Evolutionary conservation across 1,140 invertebrate genomes (phyloP).

Genomic region (Tyrophagus putrescentiae): DNA sequence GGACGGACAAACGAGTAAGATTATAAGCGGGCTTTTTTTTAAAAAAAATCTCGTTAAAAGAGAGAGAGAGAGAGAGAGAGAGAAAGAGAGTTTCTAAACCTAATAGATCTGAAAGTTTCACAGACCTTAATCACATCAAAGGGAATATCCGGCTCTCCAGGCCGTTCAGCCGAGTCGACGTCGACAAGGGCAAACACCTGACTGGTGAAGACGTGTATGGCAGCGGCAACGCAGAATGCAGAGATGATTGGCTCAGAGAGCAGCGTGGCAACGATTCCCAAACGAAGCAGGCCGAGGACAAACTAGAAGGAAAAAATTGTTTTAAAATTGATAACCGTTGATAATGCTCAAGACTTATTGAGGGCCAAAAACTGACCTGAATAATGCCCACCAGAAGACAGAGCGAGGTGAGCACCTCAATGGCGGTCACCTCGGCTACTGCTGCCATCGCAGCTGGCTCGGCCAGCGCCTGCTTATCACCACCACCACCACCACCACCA

Average conservation of each 20-base stretch:
- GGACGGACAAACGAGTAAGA: no score
- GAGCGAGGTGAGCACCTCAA: neutral
- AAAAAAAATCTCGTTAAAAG: constrained; percentile 8
- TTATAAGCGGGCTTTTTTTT: no score
- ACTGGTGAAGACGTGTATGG: constrained; percentile 38
- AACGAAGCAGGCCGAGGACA: constrained; percentile 32
- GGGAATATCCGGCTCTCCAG: neutral
- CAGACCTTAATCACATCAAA: neutral
- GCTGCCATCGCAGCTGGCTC: no score
- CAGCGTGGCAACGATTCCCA: constrained; percentile 37
- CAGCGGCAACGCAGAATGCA: constrained; percentile 38
- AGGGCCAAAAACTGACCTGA: constrained; percentile 3
- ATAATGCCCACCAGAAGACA: constrained; percentile 1
- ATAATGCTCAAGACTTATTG: neutral
- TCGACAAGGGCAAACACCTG: constrained; percentile 38
- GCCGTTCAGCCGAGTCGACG: constrained; percentile 27
- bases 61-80: neutral
- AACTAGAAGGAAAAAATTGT: neutral
- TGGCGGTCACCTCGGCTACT: no score
- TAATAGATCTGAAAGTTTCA: neutral
- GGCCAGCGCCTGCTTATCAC: no score
- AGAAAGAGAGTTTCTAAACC: neutral
- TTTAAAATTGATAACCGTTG: neutral
- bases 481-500: no score
- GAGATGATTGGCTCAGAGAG: constrained; percentile 37